Conservation (phyloP, 2,797 vertebrate species). For the Chaunax sp. region DNA sequence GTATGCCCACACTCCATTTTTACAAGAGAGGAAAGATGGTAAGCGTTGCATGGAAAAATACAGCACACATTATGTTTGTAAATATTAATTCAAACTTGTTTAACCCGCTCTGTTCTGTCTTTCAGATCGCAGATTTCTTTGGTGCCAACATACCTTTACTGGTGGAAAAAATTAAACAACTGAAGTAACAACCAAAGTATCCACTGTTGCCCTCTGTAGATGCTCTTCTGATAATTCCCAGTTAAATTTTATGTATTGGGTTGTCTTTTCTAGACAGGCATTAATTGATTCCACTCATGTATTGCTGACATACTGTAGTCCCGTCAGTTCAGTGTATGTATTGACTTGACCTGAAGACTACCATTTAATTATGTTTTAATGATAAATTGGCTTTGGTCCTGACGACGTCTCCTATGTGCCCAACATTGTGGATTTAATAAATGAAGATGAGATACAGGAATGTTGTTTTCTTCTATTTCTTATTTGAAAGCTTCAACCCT, state of each 20-base stretch:
- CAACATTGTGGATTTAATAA: constrained; percentile 61
- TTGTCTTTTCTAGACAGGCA: background rate
- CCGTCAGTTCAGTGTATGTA: constrained; percentile 14
- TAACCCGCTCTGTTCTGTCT: constrained; percentile 11
- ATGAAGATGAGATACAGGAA: constrained; percentile 19
- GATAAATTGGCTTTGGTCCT: background rate
- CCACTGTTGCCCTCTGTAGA: background rate
- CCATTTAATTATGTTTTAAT: constrained; percentile 34
- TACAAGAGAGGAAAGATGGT: constrained; percentile 87
- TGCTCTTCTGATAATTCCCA: background rate
- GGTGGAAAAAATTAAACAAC: constrained; percentile 67
- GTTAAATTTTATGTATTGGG: background rate
- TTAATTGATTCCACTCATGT: constrained; percentile 30
- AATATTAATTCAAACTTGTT: no score
- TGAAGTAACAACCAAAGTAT: constrained; percentile 1
- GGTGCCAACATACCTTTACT: constrained; percentile 86
- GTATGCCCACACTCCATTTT: constrained; percentile 95
- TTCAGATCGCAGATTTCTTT: constrained; percentile 83
- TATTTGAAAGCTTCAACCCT: background rate
- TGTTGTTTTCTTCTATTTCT: background rate
- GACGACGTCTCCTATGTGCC: constrained; percentile 26
- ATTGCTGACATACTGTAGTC: background rate
- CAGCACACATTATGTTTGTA: no score
- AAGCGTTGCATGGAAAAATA: background rate
- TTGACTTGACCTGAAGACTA: constrained; percentile 6